Conservation (phyloP, 2,113 vertebrate species). For the Natator depressus region DNA sequence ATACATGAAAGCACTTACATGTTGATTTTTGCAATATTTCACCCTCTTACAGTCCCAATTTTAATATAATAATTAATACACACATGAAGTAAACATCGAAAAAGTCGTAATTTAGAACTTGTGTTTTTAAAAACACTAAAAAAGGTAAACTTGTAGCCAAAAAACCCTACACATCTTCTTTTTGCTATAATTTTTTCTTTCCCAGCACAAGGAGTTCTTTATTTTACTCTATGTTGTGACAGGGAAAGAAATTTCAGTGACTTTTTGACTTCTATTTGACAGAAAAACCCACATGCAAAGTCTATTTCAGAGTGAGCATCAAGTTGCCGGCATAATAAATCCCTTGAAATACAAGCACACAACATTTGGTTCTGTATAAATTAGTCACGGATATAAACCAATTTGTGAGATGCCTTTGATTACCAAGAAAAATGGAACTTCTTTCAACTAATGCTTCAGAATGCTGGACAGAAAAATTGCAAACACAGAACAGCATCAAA, state of each 20-base stretch:
- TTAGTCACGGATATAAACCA: slow-evolving; percentile 6
- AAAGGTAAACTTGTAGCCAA: not conserved
- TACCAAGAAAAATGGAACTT: slow-evolving; percentile 9
- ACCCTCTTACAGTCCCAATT: not conserved
- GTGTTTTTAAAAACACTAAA: not conserved
- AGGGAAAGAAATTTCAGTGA: slow-evolving; percentile 32
- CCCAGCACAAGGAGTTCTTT: slow-evolving; percentile 58
- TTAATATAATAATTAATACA: not conserved
- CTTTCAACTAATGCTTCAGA: not conserved
- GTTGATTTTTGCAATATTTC: not conserved
- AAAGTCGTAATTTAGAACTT: not conserved
- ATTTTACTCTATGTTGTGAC: slow-evolving; percentile 30
- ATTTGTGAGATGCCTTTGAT: not conserved
- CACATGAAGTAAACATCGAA: not conserved
- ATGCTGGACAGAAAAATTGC: not conserved
- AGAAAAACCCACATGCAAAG: not conserved
- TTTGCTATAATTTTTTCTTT: not conserved
- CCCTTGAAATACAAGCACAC: not conserved
- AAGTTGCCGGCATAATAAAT: not conserved
- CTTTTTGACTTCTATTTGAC: slow-evolving; percentile 42
- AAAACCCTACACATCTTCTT: not conserved
- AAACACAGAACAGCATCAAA: not conserved
- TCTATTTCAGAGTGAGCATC: slow-evolving; percentile 12
- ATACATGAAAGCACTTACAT: not conserved
- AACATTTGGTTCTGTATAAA: not conserved